A percentile compares a stretch with the other conserved stretches of the same genome.
phyloP scores from a whole-genome alignment of 1,140 invertebrate species.

The Bombus superbus region DNA sequence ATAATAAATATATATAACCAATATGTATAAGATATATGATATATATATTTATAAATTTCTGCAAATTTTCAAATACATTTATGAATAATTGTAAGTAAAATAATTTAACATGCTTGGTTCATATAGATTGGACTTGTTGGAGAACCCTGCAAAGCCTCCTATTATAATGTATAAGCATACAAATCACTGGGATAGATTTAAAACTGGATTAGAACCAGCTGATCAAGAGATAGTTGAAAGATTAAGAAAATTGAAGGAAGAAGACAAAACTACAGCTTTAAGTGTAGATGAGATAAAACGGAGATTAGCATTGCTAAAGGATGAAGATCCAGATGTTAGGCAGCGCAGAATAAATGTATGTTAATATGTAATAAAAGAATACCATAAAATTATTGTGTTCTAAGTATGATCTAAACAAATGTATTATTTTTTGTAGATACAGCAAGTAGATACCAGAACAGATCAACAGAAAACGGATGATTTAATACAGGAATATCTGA shows the following conservation, averaged over 20 bases:
- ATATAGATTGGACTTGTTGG: constrained; percentile 74
- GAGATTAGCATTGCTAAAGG: constrained; percentile 77
- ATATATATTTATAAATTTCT: background rate
- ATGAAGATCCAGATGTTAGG: constrained; percentile 69
- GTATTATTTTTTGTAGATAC: constrained; percentile 60
- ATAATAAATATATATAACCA: background rate
- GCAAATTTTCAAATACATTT: background rate
- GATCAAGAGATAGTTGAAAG: constrained; percentile 79
- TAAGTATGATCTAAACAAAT: background rate
- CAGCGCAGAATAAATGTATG: constrained; percentile 64
- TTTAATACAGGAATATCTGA: constrained; percentile 76
- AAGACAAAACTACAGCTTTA: constrained; percentile 66
- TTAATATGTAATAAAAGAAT: background rate
- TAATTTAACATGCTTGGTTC: background rate
- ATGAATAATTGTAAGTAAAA: background rate
- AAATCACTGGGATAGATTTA: constrained; percentile 76
- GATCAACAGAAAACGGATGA: constrained; percentile 77
- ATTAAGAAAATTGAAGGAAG: constrained; percentile 76
- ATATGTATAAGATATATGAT: background rate
- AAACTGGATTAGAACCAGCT: constrained; percentile 74
- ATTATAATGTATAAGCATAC: constrained; percentile 77
- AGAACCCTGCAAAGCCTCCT: constrained; percentile 79
- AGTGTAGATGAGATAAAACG: constrained; percentile 78
- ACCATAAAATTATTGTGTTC: background rate
- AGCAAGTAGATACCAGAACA: constrained; percentile 74